Evolutionary conservation across 2,113 vertebrate species (phyloP).

Genomic region (Phyllostomus discolor): DNA sequence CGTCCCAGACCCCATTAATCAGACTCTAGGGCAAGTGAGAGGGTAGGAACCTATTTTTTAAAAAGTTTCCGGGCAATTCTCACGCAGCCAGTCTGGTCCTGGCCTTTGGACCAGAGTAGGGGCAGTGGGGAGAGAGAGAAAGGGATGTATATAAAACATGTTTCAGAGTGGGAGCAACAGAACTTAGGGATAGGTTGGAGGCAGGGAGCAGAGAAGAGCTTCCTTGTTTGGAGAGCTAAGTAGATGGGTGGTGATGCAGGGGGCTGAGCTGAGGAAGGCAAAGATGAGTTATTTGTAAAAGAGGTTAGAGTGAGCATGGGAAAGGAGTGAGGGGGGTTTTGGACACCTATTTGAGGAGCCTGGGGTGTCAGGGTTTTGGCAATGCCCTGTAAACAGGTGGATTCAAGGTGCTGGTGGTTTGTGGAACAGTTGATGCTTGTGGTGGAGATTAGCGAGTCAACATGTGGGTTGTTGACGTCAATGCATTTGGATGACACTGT

Average conservation of each 20-base stretch:
- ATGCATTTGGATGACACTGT: not conserved
- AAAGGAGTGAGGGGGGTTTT: not conserved
- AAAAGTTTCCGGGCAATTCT: not conserved
- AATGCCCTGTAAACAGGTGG: not conserved
- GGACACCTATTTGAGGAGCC: not conserved
- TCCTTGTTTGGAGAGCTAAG: not conserved
- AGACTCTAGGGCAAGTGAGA: not conserved
- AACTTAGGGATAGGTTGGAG: not conserved
- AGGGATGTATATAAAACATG: not conserved
- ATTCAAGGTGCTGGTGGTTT: not conserved
- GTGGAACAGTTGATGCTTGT: not conserved
- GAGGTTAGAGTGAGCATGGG: not conserved
- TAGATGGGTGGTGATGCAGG: not conserved
- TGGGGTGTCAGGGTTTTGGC: not conserved
- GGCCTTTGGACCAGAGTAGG: not conserved
- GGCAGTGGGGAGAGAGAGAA: not conserved
- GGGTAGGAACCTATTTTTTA: not conserved
- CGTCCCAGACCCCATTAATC: not conserved
- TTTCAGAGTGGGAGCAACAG: not conserved
- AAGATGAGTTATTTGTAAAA: not conserved
- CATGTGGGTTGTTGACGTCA: not conserved
- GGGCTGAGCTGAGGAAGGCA: not conserved
- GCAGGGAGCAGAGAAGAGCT: not conserved
- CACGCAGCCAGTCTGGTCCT: not conserved
- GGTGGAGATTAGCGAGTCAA: not conserved